These are phyloP conservation scores for Arge pagana DNA, from an alignment of 2,888 invertebrate genomes.

Conservation along the genomic window DNA sequence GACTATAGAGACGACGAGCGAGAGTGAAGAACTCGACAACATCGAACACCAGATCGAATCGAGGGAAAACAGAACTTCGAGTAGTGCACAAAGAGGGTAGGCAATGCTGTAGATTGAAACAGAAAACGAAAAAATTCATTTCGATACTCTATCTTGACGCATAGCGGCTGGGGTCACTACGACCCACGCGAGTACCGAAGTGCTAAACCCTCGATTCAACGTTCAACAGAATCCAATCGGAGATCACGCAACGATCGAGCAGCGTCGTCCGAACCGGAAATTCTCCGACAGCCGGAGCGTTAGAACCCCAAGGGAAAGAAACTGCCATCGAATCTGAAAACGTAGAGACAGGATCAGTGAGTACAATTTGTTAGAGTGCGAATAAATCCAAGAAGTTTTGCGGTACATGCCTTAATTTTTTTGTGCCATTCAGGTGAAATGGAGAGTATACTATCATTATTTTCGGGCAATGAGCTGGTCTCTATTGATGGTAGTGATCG, in stretches of 20 bases:
- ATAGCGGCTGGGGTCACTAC: too few species aligned
- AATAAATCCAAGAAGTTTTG: not conserved
- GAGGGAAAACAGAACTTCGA: constrained; percentile 48
- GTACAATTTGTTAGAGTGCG: constrained; percentile 42
- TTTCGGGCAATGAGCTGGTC: constrained; percentile 81
- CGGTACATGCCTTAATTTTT: too few species aligned
- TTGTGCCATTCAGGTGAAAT: constrained; percentile 77
- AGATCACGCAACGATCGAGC: constrained; percentile 52
- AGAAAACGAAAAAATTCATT: constrained; percentile 48
- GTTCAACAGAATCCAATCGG: constrained; percentile 51
- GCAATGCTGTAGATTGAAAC: constrained; percentile 57
- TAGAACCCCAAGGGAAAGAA: constrained; percentile 59
- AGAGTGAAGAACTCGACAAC: too few species aligned
- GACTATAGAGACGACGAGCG: constrained; percentile 28
- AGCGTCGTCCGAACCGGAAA: constrained; percentile 46
- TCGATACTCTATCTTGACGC: too few species aligned
- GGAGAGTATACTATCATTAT: constrained; percentile 87
- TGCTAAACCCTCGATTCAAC: not conserved
- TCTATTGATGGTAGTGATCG: constrained; percentile 72
- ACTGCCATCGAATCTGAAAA: constrained; percentile 91
- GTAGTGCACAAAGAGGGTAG: too few species aligned
- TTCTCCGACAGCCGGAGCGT: constrained; percentile 42
- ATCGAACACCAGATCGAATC: too few species aligned
- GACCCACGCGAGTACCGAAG: constrained; percentile 50
- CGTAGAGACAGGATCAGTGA: constrained; percentile 87